Conservation (phyloP, 2,888 invertebrate species). For the Cybosia mesomella region DNA sequence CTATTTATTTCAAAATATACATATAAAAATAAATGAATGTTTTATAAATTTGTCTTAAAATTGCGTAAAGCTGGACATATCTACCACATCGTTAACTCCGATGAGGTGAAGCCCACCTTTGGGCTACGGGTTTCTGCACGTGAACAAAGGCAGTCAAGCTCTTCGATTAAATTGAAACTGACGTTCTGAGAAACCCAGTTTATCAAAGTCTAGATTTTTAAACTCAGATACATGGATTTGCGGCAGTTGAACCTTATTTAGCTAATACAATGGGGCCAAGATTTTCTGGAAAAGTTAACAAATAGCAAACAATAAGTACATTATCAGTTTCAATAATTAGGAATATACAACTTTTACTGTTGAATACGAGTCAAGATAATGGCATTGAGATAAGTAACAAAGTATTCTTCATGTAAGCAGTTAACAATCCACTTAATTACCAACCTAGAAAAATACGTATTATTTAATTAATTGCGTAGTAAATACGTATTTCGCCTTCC, state of each 20-base stretch:
- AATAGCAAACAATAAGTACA: background rate
- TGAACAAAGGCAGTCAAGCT: background rate
- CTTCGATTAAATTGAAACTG: background rate
- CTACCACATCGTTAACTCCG: background rate
- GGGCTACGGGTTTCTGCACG: background rate
- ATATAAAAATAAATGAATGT: no score
- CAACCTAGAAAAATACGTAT: conserved; percentile 4
- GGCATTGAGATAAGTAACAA: background rate
- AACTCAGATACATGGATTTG: no score
- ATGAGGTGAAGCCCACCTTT: background rate
- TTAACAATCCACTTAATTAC: background rate
- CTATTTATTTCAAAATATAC: no score
- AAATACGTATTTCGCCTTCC: background rate
- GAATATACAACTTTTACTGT: background rate
- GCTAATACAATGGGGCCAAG: no score
- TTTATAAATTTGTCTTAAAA: no score
- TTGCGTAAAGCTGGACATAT: background rate
- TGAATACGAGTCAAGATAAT: background rate
- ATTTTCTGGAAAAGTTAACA: background rate
- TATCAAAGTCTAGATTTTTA: no score
- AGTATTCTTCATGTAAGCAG: background rate
- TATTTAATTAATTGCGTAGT: conserved; percentile 3
- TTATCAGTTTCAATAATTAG: background rate
- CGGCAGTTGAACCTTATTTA: no score
- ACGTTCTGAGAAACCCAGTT: no score